Base-by-base conservation (phyloP, 2,888 invertebrate species). In the Copidosoma aretas region DNA sequence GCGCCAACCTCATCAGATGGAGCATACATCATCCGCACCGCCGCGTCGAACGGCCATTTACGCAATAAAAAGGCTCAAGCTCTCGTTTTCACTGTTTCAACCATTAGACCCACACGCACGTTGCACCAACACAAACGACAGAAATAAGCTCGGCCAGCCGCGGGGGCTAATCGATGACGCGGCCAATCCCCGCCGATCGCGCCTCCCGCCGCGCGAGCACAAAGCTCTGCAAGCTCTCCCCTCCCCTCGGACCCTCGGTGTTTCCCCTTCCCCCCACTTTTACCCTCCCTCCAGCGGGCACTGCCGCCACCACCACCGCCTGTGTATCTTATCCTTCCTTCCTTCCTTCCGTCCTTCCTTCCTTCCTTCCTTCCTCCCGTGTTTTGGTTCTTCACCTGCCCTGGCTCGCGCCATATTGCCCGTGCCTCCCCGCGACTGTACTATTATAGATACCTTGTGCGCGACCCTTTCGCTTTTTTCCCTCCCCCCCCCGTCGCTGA, bases 101-200 rank as follows among this genome's bases (percentile, higher is more conserved):
- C 8, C 8, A 8, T 32, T 8, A 32, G 32, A 8, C 32, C 4
- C 32, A 8, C 32, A 8, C 4, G 32, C 8, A 8, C 3, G 32
- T 8, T 3, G 32, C 32, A 32, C 43, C 24, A 25, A 17, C 58
- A 15, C 21, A 17, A 51, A 51, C n/a, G 21, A 25, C 10, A 61
- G n/a, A 21, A 43, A 41, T 43, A 41, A 57, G 60, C 54, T 46
- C 60, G 60, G 32, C 32, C 66, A 64, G 58, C 61, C 63, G 68
- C 64, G 54, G 52, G 60, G 69, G 75, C 75, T 78, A 83, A 83
- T 83, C 83, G 83, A 83, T 83, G 81, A 79, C 79, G 77, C 82
- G 78, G 80, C 82, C 83, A 82, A 83, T 83, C 81, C 77, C 75
- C 76, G 43, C 43, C 43, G 43, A 46, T 46, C 43, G 43, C 75